Evolutionary conservation across 2,113 vertebrate species (phyloP).

Genomic region (Hystrix cristata): DNA sequence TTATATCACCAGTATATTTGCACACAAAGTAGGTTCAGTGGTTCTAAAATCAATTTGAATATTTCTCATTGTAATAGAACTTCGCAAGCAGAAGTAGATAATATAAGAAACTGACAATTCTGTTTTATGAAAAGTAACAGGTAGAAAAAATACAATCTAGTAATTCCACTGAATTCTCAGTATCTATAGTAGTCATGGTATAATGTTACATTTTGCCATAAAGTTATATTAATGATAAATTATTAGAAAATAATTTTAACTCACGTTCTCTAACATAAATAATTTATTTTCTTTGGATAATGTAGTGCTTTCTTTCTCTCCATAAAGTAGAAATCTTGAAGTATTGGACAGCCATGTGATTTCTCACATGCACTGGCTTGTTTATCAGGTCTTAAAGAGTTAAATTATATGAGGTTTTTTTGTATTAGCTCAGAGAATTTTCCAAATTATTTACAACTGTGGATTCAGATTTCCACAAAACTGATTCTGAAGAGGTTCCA

Average conservation of each 20-base stretch:
- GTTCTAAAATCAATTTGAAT: not conserved
- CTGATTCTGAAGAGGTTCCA: not conserved
- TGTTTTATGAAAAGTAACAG: constrained; percentile 37
- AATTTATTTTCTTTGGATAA: not conserved
- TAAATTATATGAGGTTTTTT: not conserved
- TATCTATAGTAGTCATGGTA: not conserved
- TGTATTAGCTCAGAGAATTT: not conserved
- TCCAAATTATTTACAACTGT: constrained; percentile 37
- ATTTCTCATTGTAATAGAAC: not conserved
- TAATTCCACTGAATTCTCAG: constrained; percentile 24
- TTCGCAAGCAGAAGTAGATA: not conserved
- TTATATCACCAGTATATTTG: not conserved
- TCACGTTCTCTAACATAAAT: not conserved
- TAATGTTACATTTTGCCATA: not conserved
- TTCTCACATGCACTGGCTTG: not conserved
- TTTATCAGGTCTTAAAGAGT: constrained; percentile 20
- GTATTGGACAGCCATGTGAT: not conserved
- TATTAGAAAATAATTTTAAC: constrained; percentile 19
- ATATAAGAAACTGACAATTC: not conserved
- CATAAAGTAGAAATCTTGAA: constrained; percentile 22
- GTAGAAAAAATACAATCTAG: not conserved
- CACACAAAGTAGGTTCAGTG: constrained; percentile 21
- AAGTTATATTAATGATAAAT: not conserved
- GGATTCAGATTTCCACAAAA: constrained; percentile 7
- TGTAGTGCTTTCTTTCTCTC: not conserved